Evolutionary conservation across 53 echinoderm and acorn worm genomes (phyloP), one percentile per base, ranked within the genome.

Genomic region (Mesocentrotus franciscanus): DNA sequence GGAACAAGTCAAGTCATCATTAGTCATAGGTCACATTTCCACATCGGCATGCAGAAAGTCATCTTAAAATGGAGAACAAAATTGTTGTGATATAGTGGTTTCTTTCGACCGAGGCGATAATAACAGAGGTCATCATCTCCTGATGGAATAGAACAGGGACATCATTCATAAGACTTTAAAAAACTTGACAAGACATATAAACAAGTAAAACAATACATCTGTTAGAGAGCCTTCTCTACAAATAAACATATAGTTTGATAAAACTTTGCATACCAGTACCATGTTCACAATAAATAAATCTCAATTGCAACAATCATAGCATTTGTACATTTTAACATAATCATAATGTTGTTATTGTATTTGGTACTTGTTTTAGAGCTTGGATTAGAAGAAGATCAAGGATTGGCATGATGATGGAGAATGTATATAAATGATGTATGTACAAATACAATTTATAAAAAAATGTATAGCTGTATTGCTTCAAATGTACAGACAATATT

Each of bases 401-500:
- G 60, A 90, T 89, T 89, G 6, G 58, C 58, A 89, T 58, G 60
- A 57, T 29, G 29, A 58, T 60, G 30, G 60, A 60, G 59, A 90
- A 60, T 57, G 89, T 89, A 59, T 8, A 89, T 13, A 89, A 60
- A 59, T 60, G 90, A 90, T 15, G 26, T 90, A 90, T 60, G 60
- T 90, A 60, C 60, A 90, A 59, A 90, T 90, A 60, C 10, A 85
- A 90, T 59, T 26, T 58, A 71, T 6, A 72, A 74, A 74, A 74
- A 42, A 36, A 78, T 0, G 7, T 14, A 71, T 71, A 24, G 81
- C 30, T 90, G 60, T 90, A 90, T 90, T 90, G 90, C 90, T 90
- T 15, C 26, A 85, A 85, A 85, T 85, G 85, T 85, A 85, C 85
- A 85, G 85, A 59, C 60, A 58, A 30, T 89, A 89, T 89, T 90